Evolutionary conservation across 2,888 invertebrate genomes (phyloP).

Genomic region (Pelosia muscerda): DNA sequence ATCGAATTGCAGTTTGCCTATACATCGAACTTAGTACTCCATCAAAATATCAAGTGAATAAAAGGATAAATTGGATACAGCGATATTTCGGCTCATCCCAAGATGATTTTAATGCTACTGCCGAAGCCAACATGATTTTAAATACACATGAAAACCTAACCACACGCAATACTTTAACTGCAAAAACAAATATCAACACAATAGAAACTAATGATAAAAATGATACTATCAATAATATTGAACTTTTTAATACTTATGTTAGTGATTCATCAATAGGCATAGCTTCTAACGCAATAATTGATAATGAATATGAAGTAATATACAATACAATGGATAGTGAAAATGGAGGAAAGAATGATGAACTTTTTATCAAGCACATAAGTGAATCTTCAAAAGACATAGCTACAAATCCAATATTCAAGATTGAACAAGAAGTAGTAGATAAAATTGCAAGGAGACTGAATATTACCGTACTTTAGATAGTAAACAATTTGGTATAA

Average conservation of each 20-base stretch:
- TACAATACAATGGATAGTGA: not conserved
- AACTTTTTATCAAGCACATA: not conserved
- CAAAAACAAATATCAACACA: not conserved
- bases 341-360: not conserved
- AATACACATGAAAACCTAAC: not conserved
- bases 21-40: not conserved
- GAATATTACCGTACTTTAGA: not conserved
- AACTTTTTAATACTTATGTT: not conserved
- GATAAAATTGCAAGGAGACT: not conserved
- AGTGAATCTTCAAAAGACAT: not conserved
- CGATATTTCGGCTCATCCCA: not conserved
- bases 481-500: constrained; percentile 1
- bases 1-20: not conserved
- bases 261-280: not conserved
- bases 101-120: not conserved
- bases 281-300: not conserved
- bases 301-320: not conserved
- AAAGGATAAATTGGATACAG: not conserved
- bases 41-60: not conserved
- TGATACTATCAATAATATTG: not conserved
- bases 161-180: not conserved
- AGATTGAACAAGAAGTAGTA: not conserved
- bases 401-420: not conserved
- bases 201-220: not conserved
- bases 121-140: not conserved